phyloP scores from a whole-genome alignment of 2,888 invertebrate species.

The Tupiocoris notatus region DNA sequence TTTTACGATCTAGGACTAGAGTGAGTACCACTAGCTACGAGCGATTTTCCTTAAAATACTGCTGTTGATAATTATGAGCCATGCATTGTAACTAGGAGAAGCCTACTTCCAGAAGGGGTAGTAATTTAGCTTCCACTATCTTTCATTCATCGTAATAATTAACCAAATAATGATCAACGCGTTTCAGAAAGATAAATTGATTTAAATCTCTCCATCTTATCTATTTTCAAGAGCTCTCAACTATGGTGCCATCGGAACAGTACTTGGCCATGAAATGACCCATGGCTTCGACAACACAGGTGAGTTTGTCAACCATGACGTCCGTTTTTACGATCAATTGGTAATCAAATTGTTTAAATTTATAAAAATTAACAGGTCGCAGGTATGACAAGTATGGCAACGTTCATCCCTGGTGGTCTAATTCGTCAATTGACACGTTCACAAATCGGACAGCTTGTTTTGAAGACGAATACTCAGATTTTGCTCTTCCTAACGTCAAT shows the following conservation, averaged over 20 bases:
- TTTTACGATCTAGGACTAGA: conserved; percentile 76
- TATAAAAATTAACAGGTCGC: conserved; percentile 67
- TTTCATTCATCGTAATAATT: too few species aligned
- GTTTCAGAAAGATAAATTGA: too few species aligned
- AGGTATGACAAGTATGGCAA: conserved; percentile 83
- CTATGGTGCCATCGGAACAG: conserved; percentile 76
- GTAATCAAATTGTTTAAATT: not conserved
- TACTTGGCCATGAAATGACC: conserved; percentile 72
- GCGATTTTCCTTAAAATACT: too few species aligned
- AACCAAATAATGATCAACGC: too few species aligned
- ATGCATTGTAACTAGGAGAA: too few species aligned
- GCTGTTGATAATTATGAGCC: not conserved
- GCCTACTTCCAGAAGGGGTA: too few species aligned
- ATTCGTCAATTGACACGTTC: conserved; percentile 66
- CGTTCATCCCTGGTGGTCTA: conserved; percentile 73
- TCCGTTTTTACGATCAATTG: too few species aligned
- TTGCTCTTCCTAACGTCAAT: conserved; percentile 66
- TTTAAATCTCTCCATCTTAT: too few species aligned
- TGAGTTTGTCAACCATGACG: too few species aligned
- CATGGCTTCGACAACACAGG: conserved; percentile 63
- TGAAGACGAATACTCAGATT: conserved; percentile 68
- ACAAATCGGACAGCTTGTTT: conserved; percentile 68
- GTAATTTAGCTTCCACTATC: too few species aligned
- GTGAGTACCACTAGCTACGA: conserved; percentile 61
- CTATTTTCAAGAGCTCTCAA: conserved; percentile 66